These are phyloP conservation scores for Chrysolina americana DNA, from an alignment of 2,888 invertebrate genomes.

Conservation along the genomic window DNA sequence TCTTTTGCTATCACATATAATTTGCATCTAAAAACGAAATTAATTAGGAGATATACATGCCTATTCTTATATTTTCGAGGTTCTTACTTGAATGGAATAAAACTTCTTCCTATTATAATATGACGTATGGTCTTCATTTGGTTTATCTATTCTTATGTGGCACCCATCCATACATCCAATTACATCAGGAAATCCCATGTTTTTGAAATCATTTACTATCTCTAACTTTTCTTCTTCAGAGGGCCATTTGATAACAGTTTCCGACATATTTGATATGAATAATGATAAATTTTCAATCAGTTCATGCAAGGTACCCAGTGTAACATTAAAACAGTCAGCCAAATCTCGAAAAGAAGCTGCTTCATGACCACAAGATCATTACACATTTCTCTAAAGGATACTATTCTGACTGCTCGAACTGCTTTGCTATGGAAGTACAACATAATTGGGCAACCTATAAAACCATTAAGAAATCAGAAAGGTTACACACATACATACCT, in stretches of 20 bases:
- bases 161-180: constrained; percentile 46
- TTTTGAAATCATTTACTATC: constrained; percentile 38
- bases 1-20: not conserved
- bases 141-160: constrained; percentile 47
- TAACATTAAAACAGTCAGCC: not conserved
- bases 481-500: too few relatives aligned
- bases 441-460: too few relatives aligned
- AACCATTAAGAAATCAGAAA: too few relatives aligned
- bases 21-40: not conserved
- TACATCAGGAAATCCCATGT: constrained; percentile 41
- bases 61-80: not conserved
- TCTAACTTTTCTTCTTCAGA: constrained; percentile 43
- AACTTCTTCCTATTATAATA: too few relatives aligned
- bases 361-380: constrained; percentile 8
- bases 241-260: constrained; percentile 45
- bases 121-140: constrained; percentile 38
- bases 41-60: not conserved
- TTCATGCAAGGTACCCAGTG: constrained; percentile 14
- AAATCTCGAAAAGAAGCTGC: constrained; percentile 3
- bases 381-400: constrained; percentile 8
- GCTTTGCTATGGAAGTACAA: too few relatives aligned
- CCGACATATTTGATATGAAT: constrained; percentile 18
- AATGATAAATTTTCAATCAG: constrained; percentile 13
- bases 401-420: too few relatives aligned
- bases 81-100: constrained; percentile 40